Evolutionary conservation across 2,888 invertebrate genomes (phyloP).

Genomic region (Rhamphomyia laevipes): DNA sequence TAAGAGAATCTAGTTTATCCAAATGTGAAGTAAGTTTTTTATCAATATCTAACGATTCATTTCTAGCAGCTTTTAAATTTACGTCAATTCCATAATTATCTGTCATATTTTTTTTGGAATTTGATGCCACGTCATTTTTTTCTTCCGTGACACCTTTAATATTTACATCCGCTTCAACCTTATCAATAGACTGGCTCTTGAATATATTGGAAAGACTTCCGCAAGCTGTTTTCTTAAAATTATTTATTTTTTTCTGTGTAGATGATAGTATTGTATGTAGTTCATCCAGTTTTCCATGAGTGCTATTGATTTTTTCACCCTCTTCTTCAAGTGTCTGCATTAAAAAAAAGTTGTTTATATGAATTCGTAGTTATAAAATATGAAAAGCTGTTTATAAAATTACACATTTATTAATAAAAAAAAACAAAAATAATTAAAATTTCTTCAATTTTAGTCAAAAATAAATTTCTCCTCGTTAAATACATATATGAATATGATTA

Average conservation of each 20-base stretch:
- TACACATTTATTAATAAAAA: too few relatives aligned
- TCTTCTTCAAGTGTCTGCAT: conserved; percentile 50
- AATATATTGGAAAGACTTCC: conserved; percentile 62
- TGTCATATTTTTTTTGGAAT: too few relatives aligned
- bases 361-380: neutral
- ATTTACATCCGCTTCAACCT: conserved; percentile 14
- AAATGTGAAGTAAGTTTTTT: conserved; percentile 62
- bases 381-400: neutral
- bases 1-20: conserved; percentile 58
- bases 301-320: conserved; percentile 46
- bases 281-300: conserved; percentile 63
- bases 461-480: too few relatives aligned
- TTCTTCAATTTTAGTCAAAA: too few relatives aligned
- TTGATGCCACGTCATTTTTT: too few relatives aligned
- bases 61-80: conserved; percentile 18
- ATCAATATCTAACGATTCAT: conserved; percentile 40
- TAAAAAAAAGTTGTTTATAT: neutral
- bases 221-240: conserved; percentile 59
- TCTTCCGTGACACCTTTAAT: conserved; percentile 13
- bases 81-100: neutral
- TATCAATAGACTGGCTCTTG: conserved; percentile 40
- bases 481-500: too few relatives aligned
- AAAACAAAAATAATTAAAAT: too few relatives aligned
- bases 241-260: conserved; percentile 78
- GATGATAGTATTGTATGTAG: conserved; percentile 65